phyloP scores from a whole-genome alignment of 1,140 invertebrate species.

The Trichonephila clavipes region DNA sequence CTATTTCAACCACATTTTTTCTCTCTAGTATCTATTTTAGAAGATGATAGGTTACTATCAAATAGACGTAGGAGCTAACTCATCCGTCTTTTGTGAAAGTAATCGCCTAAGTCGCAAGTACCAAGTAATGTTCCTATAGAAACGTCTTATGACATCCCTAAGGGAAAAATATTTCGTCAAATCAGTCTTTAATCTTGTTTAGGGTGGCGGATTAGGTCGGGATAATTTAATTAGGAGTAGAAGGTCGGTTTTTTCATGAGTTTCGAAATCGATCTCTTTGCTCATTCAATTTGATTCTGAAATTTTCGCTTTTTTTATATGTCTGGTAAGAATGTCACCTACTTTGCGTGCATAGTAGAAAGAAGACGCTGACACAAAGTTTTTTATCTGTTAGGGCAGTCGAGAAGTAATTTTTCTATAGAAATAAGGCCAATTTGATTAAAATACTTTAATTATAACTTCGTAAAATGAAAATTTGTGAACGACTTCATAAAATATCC shows the following conservation, averaged over 20 bases:
- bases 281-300: not conserved
- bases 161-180: not conserved
- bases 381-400: too few relatives aligned
- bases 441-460: too few relatives aligned
- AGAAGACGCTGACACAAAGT: too few relatives aligned
- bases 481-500: too few relatives aligned
- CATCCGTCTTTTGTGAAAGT: slow-evolving; percentile 37
- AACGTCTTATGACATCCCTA: not conserved
- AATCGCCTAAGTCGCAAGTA: slow-evolving; percentile 4
- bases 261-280: slow-evolving; percentile 12
- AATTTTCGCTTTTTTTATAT: not conserved
- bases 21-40: not conserved
- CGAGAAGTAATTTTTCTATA: too few relatives aligned
- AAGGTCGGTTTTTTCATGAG: not conserved
- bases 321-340: not conserved
- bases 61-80: not conserved
- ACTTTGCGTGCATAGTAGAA: not conserved
- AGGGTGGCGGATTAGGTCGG: not conserved
- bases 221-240: slow-evolving; percentile 13
- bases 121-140: not conserved
- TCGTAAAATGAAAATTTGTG: too few relatives aligned
- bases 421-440: too few relatives aligned
- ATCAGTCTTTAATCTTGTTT: slow-evolving; percentile 33
- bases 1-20: slow-evolving; percentile 11
- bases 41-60: slow-evolving; percentile 21